These are phyloP conservation scores for Druon quercuslanigerum DNA, from an alignment of 1,140 invertebrate genomes.

Conservation along the genomic window DNA sequence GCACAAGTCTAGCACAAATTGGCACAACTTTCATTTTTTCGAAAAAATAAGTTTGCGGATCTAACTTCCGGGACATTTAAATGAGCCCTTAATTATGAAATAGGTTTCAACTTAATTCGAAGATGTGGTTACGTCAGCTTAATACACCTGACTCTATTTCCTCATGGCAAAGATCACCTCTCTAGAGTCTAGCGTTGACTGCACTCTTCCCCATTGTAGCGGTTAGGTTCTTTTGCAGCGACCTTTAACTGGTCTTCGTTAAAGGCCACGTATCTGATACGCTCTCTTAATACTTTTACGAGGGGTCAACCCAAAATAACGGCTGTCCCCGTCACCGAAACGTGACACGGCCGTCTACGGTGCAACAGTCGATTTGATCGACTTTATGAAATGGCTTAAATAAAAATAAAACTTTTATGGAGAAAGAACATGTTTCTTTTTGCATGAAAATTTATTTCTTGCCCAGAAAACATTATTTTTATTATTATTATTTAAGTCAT, in stretches of 20 bases:
- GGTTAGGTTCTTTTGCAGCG: slow-evolving; percentile 52
- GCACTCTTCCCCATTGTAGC: slow-evolving; percentile 44
- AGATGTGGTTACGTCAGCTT: too few species aligned
- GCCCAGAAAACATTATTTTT: not conserved
- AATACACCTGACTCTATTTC: slow-evolving; percentile 45
- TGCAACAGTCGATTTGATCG: not conserved
- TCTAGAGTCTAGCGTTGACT: slow-evolving; percentile 15
- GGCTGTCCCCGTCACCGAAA: slow-evolving; percentile 42
- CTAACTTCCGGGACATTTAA: too few species aligned
- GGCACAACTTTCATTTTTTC: too few species aligned
- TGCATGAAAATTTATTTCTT: slow-evolving; percentile 34
- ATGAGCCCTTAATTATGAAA: too few species aligned
- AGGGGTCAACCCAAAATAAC: slow-evolving; percentile 59
- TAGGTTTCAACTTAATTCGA: too few species aligned
- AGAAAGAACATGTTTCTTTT: not conserved
- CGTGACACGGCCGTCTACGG: not conserved
- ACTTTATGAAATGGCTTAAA: not conserved
- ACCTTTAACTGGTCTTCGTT: slow-evolving; percentile 56
- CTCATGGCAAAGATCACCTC: slow-evolving; percentile 47
- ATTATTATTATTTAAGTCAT: too few species aligned
- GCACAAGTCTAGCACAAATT: too few species aligned
- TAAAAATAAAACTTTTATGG: too few species aligned
- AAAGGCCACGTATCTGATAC: slow-evolving; percentile 60
- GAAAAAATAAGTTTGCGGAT: too few species aligned
- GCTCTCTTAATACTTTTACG: slow-evolving; percentile 50